Base-by-base conservation (phyloP, 2,797 vertebrate genomes). In the Miichthys miiuy region DNA sequence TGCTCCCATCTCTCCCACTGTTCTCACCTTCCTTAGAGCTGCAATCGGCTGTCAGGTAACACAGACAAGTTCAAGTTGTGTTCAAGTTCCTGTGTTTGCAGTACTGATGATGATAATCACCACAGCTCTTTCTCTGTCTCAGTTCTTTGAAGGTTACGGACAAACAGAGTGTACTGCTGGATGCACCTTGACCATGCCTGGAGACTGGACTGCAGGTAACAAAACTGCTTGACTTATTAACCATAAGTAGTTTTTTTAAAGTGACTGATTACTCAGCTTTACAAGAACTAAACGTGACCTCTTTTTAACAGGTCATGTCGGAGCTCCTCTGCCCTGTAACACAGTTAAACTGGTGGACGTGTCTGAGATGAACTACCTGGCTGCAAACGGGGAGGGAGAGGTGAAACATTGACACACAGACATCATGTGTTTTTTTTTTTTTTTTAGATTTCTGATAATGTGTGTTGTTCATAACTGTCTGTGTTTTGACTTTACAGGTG, bases 81-180 rank as follows among this genome's bases (percentile, higher is more conserved):
- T 38, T 38, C 20, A 20, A 46, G 30, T 17, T 27, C 34, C 9
- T 30, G 23, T 44, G n/a, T 48, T 58, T 27, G 34, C 8, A 11
- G 23, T 11, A 41, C 18, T 52, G 7, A 25, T 38, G 6, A 14
- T 46, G 6, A 51, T 46, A 16, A 70, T 23, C 4, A 1, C 14
- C 27, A 27, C n/a, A 3, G 1, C 52, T 66, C 21, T 4, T 63
- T 23, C 10, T 77, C 27, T 63, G 13, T 82, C 16, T 34, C 88
- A 99, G 98, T 97, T 99, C 90, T 98, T 96, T 70, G 98, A 99
- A 94, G 98, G 97, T 20, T 99, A 99, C 5, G 98, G 98, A 74
- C 98, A 99, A 89, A 99, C 97, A 0, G 98, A 99, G 89, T 98
- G 98, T 75, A 96, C 97, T 0, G 98, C 97, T 42, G 97, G 96